phyloP scores from a whole-genome alignment of 2,797 vertebrate genomes.

The Lacerta agilis region DNA sequence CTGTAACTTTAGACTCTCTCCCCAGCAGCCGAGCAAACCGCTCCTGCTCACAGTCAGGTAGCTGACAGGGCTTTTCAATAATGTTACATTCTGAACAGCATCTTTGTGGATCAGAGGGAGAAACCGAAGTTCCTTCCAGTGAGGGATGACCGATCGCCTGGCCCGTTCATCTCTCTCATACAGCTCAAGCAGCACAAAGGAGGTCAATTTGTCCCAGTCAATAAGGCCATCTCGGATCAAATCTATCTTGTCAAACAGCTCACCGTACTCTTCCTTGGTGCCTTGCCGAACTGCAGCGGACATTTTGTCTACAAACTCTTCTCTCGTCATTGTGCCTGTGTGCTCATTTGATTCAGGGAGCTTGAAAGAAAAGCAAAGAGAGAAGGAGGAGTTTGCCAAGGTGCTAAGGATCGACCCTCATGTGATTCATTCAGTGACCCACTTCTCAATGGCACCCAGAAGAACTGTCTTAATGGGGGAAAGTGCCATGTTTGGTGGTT shows the following conservation, averaged over 20 bases:
- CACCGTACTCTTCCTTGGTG: constrained; percentile 81
- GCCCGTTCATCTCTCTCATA: constrained; percentile 82
- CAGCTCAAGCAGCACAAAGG: constrained; percentile 83
- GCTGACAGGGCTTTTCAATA: constrained; percentile 78
- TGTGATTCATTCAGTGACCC: neutral
- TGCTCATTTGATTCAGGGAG: constrained; percentile 49
- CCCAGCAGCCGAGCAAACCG: constrained; percentile 81
- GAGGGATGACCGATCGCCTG: constrained; percentile 69
- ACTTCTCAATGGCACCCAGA: neutral
- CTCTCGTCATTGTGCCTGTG: constrained; percentile 76
- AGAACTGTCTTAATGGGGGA: neutral
- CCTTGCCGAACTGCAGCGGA: constrained; percentile 72
- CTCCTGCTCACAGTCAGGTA: constrained; percentile 86
- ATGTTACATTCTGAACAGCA: constrained; percentile 82
- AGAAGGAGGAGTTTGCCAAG: neutral
- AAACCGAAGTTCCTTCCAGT: constrained; percentile 80
- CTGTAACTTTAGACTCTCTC: constrained; percentile 80
- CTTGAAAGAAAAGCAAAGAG: constrained; percentile 46
- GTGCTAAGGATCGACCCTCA: no score
- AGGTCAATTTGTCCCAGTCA: constrained; percentile 82
- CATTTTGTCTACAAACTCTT: constrained; percentile 78
- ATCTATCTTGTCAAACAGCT: constrained; percentile 85
- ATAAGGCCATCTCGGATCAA: constrained; percentile 78
- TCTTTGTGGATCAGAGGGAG: constrained; percentile 83
- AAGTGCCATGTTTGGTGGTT: neutral